Percentiles rank a stretch among this genome's conserved stretches.
These are phyloP conservation scores for Nothocercus nigrocapillus DNA, from an alignment of 2,113 vertebrate species.

Conservation along the genomic window DNA sequence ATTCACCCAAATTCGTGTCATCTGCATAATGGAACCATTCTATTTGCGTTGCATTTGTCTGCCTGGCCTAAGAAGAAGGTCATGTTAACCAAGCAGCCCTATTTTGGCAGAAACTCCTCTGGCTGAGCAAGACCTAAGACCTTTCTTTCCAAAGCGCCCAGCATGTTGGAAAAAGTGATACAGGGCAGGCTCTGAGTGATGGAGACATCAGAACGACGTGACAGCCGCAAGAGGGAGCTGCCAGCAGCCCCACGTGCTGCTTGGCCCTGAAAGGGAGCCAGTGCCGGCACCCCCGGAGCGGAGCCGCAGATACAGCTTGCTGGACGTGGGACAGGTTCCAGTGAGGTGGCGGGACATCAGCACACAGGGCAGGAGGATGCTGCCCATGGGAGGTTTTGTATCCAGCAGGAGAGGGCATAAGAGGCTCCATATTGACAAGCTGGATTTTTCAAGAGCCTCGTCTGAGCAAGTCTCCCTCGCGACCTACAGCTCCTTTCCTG, in stretches of 20 bases:
- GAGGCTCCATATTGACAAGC: not conserved
- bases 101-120: not conserved
- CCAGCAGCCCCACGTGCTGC: not conserved
- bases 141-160: not conserved
- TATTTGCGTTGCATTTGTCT: not conserved
- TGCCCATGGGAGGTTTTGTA: not conserved
- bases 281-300: not conserved
- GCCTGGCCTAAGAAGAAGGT: not conserved
- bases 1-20: not conserved
- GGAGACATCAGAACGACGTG: not conserved
- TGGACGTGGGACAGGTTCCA: too few species aligned
- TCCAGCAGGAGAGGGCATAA: not conserved
- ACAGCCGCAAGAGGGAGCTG: not conserved
- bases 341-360: not conserved
- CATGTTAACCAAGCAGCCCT: not conserved
- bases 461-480: not conserved
- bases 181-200: not conserved
- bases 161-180: not conserved
- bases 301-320: not conserved
- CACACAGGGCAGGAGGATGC: not conserved
- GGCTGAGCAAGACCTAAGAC: not conserved
- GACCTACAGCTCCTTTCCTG: not conserved
- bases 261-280: not conserved
- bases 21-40: conserved; percentile 8
- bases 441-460: not conserved